A percentile compares a stretch with the other conserved stretches of the same genome.
Conservation (phyloP, 2,797 vertebrate species). For the Smutsia gigantea region DNA sequence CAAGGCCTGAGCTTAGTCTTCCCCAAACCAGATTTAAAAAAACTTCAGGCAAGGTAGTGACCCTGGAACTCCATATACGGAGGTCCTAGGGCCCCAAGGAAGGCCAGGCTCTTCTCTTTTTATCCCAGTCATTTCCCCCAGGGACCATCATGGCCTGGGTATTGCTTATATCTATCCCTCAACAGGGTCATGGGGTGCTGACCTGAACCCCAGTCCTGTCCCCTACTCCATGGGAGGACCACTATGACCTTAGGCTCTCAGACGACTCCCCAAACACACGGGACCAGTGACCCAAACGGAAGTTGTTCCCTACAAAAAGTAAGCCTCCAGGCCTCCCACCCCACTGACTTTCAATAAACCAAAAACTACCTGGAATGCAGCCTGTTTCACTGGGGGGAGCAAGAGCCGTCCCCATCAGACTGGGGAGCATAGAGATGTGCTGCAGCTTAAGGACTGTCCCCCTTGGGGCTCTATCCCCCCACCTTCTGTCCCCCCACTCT, state of each 20-base stretch:
- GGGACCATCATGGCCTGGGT: not conserved
- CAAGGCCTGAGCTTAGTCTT: not conserved
- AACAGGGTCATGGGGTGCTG: rapidly evolving
- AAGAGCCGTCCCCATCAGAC: not conserved
- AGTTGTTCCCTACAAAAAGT: not conserved
- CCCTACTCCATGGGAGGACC: not conserved
- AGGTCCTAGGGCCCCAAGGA: not conserved
- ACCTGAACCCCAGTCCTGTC: not conserved
- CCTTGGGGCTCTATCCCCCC: not conserved
- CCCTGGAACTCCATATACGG: not conserved
- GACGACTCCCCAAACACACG: not conserved
- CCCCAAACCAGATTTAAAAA: not conserved
- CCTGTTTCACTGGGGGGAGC: not conserved
- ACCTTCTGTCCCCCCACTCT: no score
- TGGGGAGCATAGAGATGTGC: no score
- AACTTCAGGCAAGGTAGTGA: not conserved
- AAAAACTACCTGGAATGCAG: not conserved
- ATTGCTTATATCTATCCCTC: no score
- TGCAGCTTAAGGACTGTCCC: no score
- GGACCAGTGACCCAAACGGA: not conserved
- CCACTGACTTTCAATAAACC: not conserved
- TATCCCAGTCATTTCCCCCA: not conserved
- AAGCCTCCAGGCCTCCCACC: not conserved
- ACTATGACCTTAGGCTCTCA: not conserved
- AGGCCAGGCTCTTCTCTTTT: not conserved